phyloP scores from a whole-genome alignment of 2,888 invertebrate genomes.

The Gerris lacustris region DNA sequence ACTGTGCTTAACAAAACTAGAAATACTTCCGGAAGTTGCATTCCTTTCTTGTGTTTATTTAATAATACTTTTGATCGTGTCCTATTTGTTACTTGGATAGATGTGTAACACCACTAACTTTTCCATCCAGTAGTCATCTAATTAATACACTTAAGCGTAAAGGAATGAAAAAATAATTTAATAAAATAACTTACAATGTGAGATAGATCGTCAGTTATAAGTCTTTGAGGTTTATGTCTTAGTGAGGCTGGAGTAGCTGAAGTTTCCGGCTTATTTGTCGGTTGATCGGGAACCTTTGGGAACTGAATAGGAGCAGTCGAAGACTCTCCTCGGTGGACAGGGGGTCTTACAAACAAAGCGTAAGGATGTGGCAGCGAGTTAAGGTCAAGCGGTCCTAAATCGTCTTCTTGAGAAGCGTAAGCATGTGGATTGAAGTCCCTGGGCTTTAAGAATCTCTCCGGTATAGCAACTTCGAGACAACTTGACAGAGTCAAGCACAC shows the following conservation, averaged over 20 bases:
- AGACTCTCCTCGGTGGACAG: conserved; percentile 19
- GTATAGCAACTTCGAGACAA: conserved; percentile 30
- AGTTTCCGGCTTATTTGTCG: neutral
- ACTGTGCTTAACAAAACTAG: too few species aligned
- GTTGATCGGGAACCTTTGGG: conserved; percentile 26
- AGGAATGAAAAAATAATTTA: neutral
- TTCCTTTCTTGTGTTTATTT: too few species aligned
- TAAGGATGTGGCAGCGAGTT: conserved; percentile 34
- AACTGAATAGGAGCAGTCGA: conserved; percentile 28
- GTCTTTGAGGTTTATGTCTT: neutral
- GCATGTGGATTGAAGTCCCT: conserved; percentile 40
- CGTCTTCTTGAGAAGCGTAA: conserved; percentile 20
- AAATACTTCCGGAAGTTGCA: too few species aligned
- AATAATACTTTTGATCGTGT: too few species aligned
- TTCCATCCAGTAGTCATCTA: too few species aligned
- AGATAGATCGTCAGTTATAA: neutral
- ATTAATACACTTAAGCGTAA: too few species aligned
- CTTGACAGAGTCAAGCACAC: conserved; percentile 2
- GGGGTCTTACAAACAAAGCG: conserved; percentile 23
- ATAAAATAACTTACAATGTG: neutral
- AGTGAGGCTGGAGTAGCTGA: neutral
- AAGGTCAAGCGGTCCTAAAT: neutral
- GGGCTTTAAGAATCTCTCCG: conserved; percentile 37
- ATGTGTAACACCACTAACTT: too few species aligned
- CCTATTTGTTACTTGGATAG: too few species aligned